Evolutionary conservation across 1,140 invertebrate genomes (phyloP), one percentile per base, ranked within the genome.

Genomic region (Agrilus planipennis): DNA sequence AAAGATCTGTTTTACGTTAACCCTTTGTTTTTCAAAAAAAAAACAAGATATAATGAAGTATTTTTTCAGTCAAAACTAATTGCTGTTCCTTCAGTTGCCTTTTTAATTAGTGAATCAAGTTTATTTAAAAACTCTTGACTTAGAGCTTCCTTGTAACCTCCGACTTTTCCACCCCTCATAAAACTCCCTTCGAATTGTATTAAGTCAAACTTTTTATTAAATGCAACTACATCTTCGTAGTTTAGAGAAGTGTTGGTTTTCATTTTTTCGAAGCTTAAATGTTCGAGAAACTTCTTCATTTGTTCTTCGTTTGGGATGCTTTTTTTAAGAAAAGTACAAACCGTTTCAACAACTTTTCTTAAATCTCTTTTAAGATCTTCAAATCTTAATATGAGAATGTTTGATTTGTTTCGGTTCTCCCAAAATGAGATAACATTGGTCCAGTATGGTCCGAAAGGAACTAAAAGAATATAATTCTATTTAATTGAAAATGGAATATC

Each of bases 111-210:
- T 19, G 75, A 54, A 54, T 92, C 83, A 51, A 90, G 88, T 49
- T 68, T 69, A 17, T 67, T 51, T 2, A 75, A 71, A 44, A 84
- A 56, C 50, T 84, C 77, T 1, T 73, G 66, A 4, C 74, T 72
- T 76, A 90, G 86, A 44, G 84, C 72, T 61, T 86, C 85, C 45
- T 75, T 78, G 81, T 84, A 89, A 54, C 89, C 85, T 0, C 87
- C 87, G 18, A 88, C 75, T 61, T 81, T 72, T 0, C 86, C 86
- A 52, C 84, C 85, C 11, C 85, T 67, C 38, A 88, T 85, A 52
- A 89, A 86, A 51, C 72, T 54, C 22, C 76, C n/a, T n/a, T n/a
- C n/a, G n/a, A n/a, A n/a, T n/a, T n/a, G n/a, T n/a, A n/a, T n/a
- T n/a, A n/a, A n/a, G n/a, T n/a, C n/a, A n/a, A n/a, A n/a, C n/a